Base-by-base conservation (phyloP, 2,888 invertebrate genomes). In the Celastrina argiolus region DNA sequence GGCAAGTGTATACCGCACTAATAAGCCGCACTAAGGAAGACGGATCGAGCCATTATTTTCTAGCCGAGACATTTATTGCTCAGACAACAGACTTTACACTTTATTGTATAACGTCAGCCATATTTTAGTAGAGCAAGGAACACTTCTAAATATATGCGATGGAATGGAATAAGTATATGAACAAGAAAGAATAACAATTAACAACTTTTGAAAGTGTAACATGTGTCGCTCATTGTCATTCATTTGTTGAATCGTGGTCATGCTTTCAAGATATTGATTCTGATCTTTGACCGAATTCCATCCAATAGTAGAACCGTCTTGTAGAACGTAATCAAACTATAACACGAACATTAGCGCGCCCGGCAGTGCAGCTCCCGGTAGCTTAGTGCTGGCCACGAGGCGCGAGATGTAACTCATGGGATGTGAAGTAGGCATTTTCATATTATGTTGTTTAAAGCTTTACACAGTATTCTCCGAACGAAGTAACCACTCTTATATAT, bases 11-110 rank as follows among this genome's bases (percentile, higher is more conserved):
- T 10, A 22, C 51, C 18, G 22, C 12, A 12, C 51, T 51, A 51
- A 51, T 51, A 51, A 51, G 51, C 51, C 51, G 51, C 45, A 8
- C 51, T 51, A 51, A 51, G 51, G 51, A 51, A 51, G 51, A 51
- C 51, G 51, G 51, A 51, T 51, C 14, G 51, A 22, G 51, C 51
- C 51, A 51, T 51, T 22, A 51, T 22, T 51, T 51, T 22, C 51
- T 22, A 12, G 22, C 22, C 51, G 22, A 22, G 51, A 51, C 51
- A 10, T 22, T 51, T 51, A 51, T 51, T 51, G 51, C 51, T 51
- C 51, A 51, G 22, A 51, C 51, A 51, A 51, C 51, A 51, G 51
- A 22, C 51, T 51, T 51, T 51, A 51, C 22, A 22, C 51, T 51
- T 51, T 51, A 51, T 51, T 51, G 22, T 51, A 51, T 22, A 22